Percentiles rank a stretch among this genome's conserved stretches.
phyloP scores from a whole-genome alignment of 2,888 invertebrate genomes.

The Junonia oenone region DNA sequence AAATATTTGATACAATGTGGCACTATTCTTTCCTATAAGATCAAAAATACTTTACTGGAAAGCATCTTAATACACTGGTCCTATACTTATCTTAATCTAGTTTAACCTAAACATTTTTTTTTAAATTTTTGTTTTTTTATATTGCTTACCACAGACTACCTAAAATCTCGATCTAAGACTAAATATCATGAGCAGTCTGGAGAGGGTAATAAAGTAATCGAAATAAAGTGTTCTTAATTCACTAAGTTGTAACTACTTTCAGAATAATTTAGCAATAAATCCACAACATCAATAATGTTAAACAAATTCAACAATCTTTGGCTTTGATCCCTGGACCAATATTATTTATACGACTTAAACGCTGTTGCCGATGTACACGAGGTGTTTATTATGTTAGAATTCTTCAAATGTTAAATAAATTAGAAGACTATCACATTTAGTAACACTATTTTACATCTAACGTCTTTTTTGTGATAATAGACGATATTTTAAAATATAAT shows the following conservation, averaged over 20 bases:
- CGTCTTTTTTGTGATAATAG: conserved; percentile 69
- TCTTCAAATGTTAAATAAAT: conserved; percentile 71
- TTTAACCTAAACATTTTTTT: conserved; percentile 62
- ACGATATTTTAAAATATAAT: conserved; percentile 58
- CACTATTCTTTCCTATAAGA: conserved; percentile 47
- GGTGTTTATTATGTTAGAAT: conserved; percentile 64
- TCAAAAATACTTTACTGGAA: conserved; percentile 49
- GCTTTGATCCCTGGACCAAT: conserved; percentile 91
- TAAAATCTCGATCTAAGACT: conserved; percentile 65
- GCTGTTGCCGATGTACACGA: conserved; percentile 63
- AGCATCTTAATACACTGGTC: conserved; percentile 62
- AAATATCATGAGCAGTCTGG: conserved; percentile 75
- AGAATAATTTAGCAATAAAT: conserved; percentile 75
- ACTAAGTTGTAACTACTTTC: conserved; percentile 69
- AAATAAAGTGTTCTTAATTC: conserved; percentile 59
- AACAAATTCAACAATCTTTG: conserved; percentile 87
- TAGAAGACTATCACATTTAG: conserved; percentile 78
- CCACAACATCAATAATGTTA: conserved; percentile 77
- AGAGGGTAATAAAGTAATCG: conserved; percentile 71
- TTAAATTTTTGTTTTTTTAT: conserved; percentile 47
- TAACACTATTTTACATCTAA: conserved; percentile 75
- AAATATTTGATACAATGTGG: conserved; percentile 50
- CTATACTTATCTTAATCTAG: conserved; percentile 65
- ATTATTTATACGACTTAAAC: conserved; percentile 62
- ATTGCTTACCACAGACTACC: conserved; percentile 67